phyloP scores from a whole-genome alignment of 1,140 invertebrate species.

The Hirudo medicinalis region DNA sequence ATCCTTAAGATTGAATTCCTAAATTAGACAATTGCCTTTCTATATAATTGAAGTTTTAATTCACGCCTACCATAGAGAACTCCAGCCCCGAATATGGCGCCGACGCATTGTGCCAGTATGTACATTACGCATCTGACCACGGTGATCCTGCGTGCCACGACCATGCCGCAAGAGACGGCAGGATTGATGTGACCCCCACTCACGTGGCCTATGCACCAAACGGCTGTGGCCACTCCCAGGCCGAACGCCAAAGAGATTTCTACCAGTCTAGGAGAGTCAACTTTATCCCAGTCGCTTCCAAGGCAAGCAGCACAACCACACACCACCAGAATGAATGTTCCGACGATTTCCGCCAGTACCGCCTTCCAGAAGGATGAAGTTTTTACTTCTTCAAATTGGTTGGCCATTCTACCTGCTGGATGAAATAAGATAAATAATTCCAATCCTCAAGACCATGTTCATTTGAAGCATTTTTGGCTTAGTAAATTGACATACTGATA shows the following conservation, averaged over 20 bases:
- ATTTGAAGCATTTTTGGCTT: too few relatives aligned
- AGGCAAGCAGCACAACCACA: constrained; percentile 14
- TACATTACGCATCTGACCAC: constrained; percentile 55
- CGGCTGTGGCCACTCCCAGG: constrained; percentile 59
- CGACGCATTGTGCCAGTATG: constrained; percentile 21
- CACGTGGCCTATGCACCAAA: constrained; percentile 34
- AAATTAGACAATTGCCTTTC: too few relatives aligned
- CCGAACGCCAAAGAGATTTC: constrained; percentile 76
- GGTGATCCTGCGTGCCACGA: constrained; percentile 59
- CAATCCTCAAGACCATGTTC: too few relatives aligned
- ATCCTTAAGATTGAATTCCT: neutral
- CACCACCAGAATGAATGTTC: constrained; percentile 10
- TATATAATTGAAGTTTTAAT: neutral
- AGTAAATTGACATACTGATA: too few relatives aligned
- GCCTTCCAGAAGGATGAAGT: constrained; percentile 6
- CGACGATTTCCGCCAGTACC: constrained; percentile 8
- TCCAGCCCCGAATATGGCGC: constrained; percentile 15
- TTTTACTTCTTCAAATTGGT: constrained; percentile 10
- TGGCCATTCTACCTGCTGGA: neutral
- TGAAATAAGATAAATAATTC: neutral
- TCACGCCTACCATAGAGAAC: constrained; percentile 37
- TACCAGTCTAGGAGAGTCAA: constrained; percentile 46
- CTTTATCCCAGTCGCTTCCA: constrained; percentile 52
- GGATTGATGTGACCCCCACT: constrained; percentile 38
- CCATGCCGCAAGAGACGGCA: constrained; percentile 31